Conservation (phyloP, 2,888 invertebrate genomes). For the Cephus pygmeus region DNA sequence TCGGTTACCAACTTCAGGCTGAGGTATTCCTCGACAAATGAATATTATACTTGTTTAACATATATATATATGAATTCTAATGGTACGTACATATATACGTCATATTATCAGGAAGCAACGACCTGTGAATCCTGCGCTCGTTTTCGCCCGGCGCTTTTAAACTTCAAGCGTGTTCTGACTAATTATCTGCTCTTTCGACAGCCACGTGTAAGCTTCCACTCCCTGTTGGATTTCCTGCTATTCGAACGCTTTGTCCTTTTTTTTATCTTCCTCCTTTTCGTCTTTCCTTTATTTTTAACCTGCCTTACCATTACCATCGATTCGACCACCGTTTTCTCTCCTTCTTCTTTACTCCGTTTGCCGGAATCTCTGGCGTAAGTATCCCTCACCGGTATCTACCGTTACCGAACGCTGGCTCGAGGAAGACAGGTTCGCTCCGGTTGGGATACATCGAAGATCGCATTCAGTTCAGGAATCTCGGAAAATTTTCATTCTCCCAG, state of each 20-base stretch:
- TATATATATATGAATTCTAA: conserved; percentile 3
- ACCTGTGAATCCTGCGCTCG: conserved; percentile 1
- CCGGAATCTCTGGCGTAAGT: background rate
- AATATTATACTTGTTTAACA: background rate
- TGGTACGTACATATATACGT: background rate
- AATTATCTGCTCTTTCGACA: background rate
- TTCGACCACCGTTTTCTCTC: background rate
- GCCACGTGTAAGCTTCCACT: background rate
- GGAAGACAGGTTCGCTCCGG: background rate
- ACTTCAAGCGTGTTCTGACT: background rate
- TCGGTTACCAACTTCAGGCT: background rate
- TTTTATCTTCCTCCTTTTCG: background rate
- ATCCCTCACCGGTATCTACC: background rate
- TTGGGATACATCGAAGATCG: background rate
- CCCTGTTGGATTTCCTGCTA: background rate
- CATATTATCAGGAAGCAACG: conserved; percentile 1
- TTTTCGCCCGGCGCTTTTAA: background rate
- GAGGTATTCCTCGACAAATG: background rate
- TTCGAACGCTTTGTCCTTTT: background rate
- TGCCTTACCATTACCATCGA: background rate
- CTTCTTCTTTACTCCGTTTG: background rate
- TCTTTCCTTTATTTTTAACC: background rate
- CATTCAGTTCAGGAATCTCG: background rate
- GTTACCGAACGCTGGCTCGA: background rate
- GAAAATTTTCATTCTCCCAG: background rate